These are phyloP conservation scores for Dicaeum eximium DNA, from an alignment of 2,113 vertebrate species.

Conservation along the genomic window DNA sequence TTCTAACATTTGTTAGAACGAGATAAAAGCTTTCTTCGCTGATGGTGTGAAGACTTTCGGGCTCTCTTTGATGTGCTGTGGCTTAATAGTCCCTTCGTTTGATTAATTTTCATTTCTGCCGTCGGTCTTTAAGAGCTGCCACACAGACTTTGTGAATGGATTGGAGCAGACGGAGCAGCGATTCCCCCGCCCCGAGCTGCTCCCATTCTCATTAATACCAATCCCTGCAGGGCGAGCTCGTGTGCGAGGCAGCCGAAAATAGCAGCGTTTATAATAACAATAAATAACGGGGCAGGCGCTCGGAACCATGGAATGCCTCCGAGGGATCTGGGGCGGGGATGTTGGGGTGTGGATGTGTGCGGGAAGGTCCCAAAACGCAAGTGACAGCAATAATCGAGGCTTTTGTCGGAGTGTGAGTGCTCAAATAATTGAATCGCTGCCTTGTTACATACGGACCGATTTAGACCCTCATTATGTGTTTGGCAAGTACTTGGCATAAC, in stretches of 20 bases:
- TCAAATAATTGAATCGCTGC: conserved; percentile 25
- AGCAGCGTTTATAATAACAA: neutral
- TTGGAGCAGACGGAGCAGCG: conserved; percentile 13
- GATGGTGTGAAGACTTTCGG: neutral
- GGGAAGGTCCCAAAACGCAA: conserved; percentile 13
- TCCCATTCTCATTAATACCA: conserved; percentile 39
- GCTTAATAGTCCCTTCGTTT: conserved; percentile 11
- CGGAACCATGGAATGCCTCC: neutral
- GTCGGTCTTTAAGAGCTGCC: conserved; percentile 1
- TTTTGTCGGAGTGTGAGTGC: neutral
- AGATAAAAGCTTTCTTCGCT: neutral
- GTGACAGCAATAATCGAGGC: neutral
- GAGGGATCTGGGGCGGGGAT: neutral
- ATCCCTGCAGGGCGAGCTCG: neutral
- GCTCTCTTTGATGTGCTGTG: neutral
- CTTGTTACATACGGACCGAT: neutral
- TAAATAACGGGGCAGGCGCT: neutral
- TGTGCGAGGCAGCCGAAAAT: conserved; percentile 11
- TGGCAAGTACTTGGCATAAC: conserved; percentile 48
- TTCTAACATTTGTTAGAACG: neutral
- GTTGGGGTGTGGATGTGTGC: neutral
- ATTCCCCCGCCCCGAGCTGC: conserved; percentile 16
- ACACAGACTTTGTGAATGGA: conserved; percentile 46
- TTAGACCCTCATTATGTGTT: conserved; percentile 27
- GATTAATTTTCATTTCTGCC: conserved; percentile 36